phyloP scores from a whole-genome alignment of 1,140 invertebrate genomes.

The Antheraea pernyi region DNA sequence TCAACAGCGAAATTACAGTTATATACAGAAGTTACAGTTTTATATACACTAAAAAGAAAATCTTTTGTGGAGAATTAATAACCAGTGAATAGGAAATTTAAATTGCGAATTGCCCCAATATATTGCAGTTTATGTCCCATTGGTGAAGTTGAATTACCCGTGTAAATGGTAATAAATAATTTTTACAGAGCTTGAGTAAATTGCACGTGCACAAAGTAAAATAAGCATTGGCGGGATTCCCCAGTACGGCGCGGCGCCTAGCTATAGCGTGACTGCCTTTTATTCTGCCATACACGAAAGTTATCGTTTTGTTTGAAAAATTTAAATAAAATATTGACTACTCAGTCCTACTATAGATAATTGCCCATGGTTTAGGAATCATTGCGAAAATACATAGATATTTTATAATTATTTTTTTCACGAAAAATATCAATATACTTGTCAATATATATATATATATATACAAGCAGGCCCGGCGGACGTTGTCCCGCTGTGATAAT shows the following conservation, averaged over 20 bases:
- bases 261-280: constrained; percentile 40
- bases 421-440: too few relatives aligned
- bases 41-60: background rate
- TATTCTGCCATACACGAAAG: constrained; percentile 45
- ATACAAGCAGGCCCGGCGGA: too few relatives aligned
- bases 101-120: constrained; percentile 1
- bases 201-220: constrained; percentile 36
- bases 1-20: too few relatives aligned
- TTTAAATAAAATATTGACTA: constrained; percentile 36
- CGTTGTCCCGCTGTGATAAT: too few relatives aligned
- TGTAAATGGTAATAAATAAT: constrained; percentile 15
- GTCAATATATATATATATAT: too few relatives aligned
- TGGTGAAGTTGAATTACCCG: constrained; percentile 9
- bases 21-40: background rate
- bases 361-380: constrained; percentile 24
- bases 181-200: constrained; percentile 23
- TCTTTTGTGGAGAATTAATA: constrained; percentile 1
- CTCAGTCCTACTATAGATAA: constrained; percentile 26
- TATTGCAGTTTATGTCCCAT: constrained; percentile 13
- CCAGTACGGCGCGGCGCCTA: constrained; percentile 31
- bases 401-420: too few relatives aligned
- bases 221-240: constrained; percentile 40
- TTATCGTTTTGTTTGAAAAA: constrained; percentile 42
- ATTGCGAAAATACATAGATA: background rate
- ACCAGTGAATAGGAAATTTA: background rate